Evolutionary conservation across 2,113 vertebrate species (phyloP).

Genomic region (Eudyptes chrysolophus): DNA sequence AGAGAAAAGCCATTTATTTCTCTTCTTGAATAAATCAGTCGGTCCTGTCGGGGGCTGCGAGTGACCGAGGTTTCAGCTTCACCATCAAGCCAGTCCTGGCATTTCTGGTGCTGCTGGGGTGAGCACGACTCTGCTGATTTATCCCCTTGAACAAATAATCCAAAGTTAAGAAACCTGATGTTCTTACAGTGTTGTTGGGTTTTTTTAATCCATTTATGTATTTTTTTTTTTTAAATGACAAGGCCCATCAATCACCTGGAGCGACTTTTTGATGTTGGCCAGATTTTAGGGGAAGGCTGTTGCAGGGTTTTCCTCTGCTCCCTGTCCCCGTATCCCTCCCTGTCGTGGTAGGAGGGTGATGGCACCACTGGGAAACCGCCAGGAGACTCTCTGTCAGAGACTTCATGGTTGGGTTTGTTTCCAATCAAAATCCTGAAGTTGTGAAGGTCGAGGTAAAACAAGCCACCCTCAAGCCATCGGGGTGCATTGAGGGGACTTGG

Average conservation of each 20-base stretch:
- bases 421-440: background rate
- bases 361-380: rapidly evolving
- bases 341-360: rapidly evolving
- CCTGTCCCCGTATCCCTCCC: background rate
- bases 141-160: background rate
- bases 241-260: background rate
- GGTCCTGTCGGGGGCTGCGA: rapidly evolving
- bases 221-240: no score
- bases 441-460: background rate
- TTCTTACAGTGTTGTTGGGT: background rate
- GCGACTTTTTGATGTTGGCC: background rate
- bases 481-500: background rate
- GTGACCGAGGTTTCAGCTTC: background rate
- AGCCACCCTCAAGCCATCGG: background rate
- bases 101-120: background rate
- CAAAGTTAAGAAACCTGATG: background rate
- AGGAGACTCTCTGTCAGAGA: background rate
- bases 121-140: background rate
- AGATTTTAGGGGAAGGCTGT: background rate
- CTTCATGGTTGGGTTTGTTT: background rate
- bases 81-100: background rate
- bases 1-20: background rate
- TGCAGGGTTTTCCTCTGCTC: background rate
- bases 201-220: background rate
- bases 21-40: background rate